These are phyloP conservation scores for Tethya wilhelma DNA, from an alignment of 37 sponge, comb jelly and placozoan species.

Conservation along the genomic window DNA sequence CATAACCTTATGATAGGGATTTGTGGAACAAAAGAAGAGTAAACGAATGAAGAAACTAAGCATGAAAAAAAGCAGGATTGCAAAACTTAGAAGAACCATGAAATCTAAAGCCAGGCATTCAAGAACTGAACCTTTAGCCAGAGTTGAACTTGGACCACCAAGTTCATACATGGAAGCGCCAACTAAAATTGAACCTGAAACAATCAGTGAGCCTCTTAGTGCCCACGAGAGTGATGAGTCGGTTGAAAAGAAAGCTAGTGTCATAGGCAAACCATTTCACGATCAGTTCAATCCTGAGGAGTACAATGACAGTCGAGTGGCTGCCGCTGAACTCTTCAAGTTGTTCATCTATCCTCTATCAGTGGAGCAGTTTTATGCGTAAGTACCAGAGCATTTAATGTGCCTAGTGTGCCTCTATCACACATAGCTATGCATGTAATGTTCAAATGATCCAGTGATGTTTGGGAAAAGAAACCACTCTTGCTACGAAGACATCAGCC, in stretches of 20 bases:
- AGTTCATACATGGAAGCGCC: conserved; percentile 2
- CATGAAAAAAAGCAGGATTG: too few relatives aligned
- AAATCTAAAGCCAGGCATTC: too few relatives aligned
- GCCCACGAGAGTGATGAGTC: neutral
- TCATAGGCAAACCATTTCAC: conserved; percentile 33
- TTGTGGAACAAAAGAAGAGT: too few relatives aligned
- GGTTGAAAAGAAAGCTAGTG: neutral
- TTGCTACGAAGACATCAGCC: conserved; percentile 56
- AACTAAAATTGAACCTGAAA: neutral
- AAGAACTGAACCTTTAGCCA: too few relatives aligned
- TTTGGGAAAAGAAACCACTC: conserved; percentile 93
- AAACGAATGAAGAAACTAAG: too few relatives aligned
- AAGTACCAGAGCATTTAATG: too few relatives aligned
- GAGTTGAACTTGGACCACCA: too few relatives aligned
- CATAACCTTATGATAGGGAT: too few relatives aligned
- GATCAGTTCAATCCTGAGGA: conserved; percentile 25
- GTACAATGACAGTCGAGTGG: conserved; percentile 73
- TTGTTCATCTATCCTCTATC: conserved; percentile 80
- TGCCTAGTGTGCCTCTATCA: too few relatives aligned
- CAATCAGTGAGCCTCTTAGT: neutral
- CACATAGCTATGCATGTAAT: neutral
- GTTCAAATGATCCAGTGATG: conserved; percentile 49
- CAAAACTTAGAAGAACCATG: too few relatives aligned
- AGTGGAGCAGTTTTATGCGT: conserved; percentile 80
- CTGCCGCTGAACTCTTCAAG: conserved; percentile 72